These are phyloP conservation scores for Parthenolecanium corni DNA, from an alignment of 2,888 invertebrate species.

Conservation along the genomic window DNA sequence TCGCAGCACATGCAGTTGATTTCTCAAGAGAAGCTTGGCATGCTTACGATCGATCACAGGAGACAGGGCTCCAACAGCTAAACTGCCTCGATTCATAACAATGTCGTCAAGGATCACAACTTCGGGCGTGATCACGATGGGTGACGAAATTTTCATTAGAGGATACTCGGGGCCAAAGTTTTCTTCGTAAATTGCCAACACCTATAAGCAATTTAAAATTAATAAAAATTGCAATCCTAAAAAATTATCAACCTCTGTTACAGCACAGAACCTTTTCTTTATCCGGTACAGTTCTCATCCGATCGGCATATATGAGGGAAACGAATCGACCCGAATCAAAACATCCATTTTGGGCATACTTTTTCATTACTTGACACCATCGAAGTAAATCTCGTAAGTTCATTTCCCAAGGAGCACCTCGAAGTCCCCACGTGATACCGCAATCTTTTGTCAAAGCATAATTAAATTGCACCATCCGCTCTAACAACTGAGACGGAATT, in stretches of 20 bases:
- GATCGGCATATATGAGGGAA: slow-evolving; percentile 69
- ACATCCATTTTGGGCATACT: slow-evolving; percentile 17
- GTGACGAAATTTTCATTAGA: slow-evolving; percentile 45
- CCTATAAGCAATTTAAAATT: slow-evolving; percentile 33
- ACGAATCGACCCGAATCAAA: slow-evolving; percentile 50
- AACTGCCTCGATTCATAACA: slow-evolving; percentile 38
- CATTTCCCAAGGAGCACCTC: slow-evolving; percentile 90
- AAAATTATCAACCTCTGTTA: background rate
- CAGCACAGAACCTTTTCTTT: slow-evolving; percentile 49
- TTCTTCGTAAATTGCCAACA: slow-evolving; percentile 40
- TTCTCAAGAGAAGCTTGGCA: slow-evolving; percentile 42
- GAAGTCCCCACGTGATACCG: slow-evolving; percentile 36
- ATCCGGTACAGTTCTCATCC: slow-evolving; percentile 72
- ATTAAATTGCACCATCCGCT: slow-evolving; percentile 69
- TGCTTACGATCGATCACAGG: slow-evolving; percentile 35
- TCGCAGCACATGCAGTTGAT: slow-evolving; percentile 57
- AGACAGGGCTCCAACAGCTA: background rate
- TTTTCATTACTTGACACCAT: slow-evolving; percentile 71
- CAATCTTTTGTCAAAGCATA: slow-evolving; percentile 49
- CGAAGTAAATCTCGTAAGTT: slow-evolving; percentile 89
- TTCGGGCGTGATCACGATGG: slow-evolving; percentile 48
- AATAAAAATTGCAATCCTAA: background rate
- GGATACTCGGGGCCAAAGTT: slow-evolving; percentile 43
- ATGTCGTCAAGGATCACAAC: slow-evolving; percentile 56
- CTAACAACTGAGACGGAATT: slow-evolving; percentile 49